Percentiles rank a stretch among this genome's conserved stretches.
Evolutionary conservation across 2,888 invertebrate genomes (phyloP).

Genomic region (Pseudeuparius sepicola): DNA sequence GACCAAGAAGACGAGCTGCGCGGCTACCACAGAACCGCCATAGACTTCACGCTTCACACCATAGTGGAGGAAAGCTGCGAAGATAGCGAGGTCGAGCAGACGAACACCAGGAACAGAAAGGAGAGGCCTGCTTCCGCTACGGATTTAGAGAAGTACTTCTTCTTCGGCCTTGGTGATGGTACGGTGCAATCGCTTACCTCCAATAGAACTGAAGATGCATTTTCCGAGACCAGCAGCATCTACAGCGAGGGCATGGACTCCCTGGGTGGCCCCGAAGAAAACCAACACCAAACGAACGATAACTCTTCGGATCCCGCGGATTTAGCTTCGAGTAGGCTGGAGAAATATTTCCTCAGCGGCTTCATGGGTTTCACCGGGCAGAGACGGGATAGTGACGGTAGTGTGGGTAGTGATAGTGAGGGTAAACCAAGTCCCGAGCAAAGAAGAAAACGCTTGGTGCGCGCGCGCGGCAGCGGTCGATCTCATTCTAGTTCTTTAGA

Average conservation of each 20-base stretch:
- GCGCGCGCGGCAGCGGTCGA: slow-evolving; percentile 72
- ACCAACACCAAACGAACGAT: slow-evolving; percentile 20
- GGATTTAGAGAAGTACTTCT: slow-evolving; percentile 84
- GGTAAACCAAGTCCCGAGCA: slow-evolving; percentile 83
- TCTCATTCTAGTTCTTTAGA: slow-evolving; percentile 76
- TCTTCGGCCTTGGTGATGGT: slow-evolving; percentile 69
- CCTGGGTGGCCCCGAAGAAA: slow-evolving; percentile 47
- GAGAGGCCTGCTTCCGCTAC: slow-evolving; percentile 65
- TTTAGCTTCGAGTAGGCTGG: slow-evolving; percentile 72
- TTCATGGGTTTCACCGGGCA: slow-evolving; percentile 75
- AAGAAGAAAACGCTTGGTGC: slow-evolving; percentile 66
- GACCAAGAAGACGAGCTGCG: slow-evolving; percentile 74
- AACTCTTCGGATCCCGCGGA: slow-evolving; percentile 53
- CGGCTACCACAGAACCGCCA: slow-evolving; percentile 70
- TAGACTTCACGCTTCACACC: slow-evolving; percentile 85
- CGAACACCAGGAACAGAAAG: slow-evolving; percentile 44
- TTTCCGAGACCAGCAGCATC: slow-evolving; percentile 77
- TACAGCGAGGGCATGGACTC: slow-evolving; percentile 77
- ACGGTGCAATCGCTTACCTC: slow-evolving; percentile 43
- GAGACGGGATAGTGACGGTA: slow-evolving; percentile 70
- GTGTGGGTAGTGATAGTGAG: slow-evolving; percentile 85
- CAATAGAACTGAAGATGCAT: slow-evolving; percentile 49
- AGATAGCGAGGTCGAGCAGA: slow-evolving; percentile 75
- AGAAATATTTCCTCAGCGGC: slow-evolving; percentile 81
- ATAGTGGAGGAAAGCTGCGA: slow-evolving; percentile 92